Base-by-base conservation (phyloP, 2,797 vertebrate species). In the Enteromius mattozi region DNA sequence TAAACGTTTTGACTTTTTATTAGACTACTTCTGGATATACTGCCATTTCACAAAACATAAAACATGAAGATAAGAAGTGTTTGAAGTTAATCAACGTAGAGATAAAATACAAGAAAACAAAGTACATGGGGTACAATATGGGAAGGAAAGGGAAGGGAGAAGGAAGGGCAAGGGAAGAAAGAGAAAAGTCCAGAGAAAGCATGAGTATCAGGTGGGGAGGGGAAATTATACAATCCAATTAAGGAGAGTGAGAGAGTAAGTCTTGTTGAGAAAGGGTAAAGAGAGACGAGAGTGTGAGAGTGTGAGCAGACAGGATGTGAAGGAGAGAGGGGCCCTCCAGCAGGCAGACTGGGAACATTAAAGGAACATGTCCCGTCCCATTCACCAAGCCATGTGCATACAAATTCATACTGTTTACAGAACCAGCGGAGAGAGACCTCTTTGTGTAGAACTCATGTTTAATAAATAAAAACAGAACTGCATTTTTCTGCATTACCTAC, bases 341-440 rank as follows among this genome's bases (percentile, higher is more conserved):
- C 68, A 45, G 78, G 33, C 40, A 30, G 7, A 17, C 47, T 74
- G 75, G 16, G 75, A 75, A 69, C 66, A 81, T 42, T 74, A 72
- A 37, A 72, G 84, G 81, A 86, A 72, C 78, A 86, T 12, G 66
- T 82, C 84, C 65, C 12, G 35, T 78, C 65, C 74, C 45, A 66
- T 19, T 81, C 74, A 7, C 74, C 49, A 54, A 84, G 72, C 76
- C 86, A 79, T 54, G 74, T 85, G 88, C 74, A 79, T 78, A 75
- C 17, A 21, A 74, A 56, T 69, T 74, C 78, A 81, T 77, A 84
- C 68, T 79, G 80, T 86, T 86, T 86, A 84, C 82, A 69, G 68
- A 82, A 81, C 40, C 61, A 59, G 61, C 35, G 59, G n/a, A 77
- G 47, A 80, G 49, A 79, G 70, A 75, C 30, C 42, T 68, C 35